Evolutionary conservation across 2,888 invertebrate species (phyloP).

Genomic region (Tolmerus cingulatus): DNA sequence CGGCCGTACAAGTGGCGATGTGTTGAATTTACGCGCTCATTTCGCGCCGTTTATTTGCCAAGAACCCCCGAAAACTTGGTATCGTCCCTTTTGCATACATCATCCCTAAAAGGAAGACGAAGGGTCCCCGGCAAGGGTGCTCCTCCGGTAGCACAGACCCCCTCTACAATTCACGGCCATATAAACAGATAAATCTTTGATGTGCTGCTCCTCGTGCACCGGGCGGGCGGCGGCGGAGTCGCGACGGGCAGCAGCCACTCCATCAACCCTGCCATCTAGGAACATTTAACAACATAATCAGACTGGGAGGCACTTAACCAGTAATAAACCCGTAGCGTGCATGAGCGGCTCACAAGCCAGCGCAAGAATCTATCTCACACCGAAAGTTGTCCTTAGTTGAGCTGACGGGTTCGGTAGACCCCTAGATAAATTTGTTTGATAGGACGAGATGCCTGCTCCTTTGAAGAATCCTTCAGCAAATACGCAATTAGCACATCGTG

Average conservation of each 20-base stretch:
- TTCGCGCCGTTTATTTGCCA: slow-evolving; percentile 45
- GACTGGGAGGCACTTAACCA: slow-evolving; percentile 42
- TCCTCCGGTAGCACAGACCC: not conserved
- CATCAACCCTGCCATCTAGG: not conserved
- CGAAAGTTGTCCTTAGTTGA: slow-evolving; percentile 17
- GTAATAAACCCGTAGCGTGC: slow-evolving; percentile 44
- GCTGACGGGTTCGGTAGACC: slow-evolving; percentile 24
- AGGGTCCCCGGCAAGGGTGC: not conserved
- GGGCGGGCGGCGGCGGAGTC: not conserved
- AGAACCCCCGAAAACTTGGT: slow-evolving; percentile 1
- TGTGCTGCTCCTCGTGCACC: not conserved
- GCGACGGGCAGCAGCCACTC: not conserved
- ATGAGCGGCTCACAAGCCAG: not conserved
- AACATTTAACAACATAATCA: slow-evolving; percentile 25
- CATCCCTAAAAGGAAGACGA: not conserved
- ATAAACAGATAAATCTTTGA: slow-evolving; percentile 46
- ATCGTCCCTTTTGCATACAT: slow-evolving; percentile 25
- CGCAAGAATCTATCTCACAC: slow-evolving; percentile 28
- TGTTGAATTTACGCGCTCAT: slow-evolving; percentile 46
- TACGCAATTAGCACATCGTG: slow-evolving; percentile 49
- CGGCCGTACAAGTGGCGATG: slow-evolving; percentile 22
- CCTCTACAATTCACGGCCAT: not conserved
- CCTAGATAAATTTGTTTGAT: slow-evolving; percentile 42
- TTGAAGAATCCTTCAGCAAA: slow-evolving; percentile 47
- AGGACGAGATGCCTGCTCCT: slow-evolving; percentile 37